These are phyloP conservation scores for Trichomalopsis sarcophagae DNA, from an alignment of 1,140 invertebrate genomes.

Conservation along the genomic window DNA sequence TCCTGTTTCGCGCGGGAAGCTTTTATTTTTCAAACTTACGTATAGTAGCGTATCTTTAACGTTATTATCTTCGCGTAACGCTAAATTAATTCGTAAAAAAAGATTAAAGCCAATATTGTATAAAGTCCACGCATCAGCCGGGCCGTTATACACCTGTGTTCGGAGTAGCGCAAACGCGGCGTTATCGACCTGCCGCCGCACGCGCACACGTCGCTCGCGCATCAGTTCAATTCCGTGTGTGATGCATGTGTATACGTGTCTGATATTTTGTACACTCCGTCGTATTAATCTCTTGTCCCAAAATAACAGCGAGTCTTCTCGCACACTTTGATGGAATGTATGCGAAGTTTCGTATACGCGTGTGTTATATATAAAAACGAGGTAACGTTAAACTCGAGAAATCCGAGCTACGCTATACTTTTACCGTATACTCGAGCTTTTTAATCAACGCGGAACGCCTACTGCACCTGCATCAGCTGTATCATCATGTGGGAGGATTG, in stretches of 20 bases:
- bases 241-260: background rate
- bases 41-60: too few relatives aligned
- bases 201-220: constrained; percentile 26
- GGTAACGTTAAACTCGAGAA: constrained; percentile 19
- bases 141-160: background rate
- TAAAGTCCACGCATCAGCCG: too few relatives aligned
- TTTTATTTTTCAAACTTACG: too few relatives aligned
- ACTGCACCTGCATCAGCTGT: too few relatives aligned
- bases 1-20: too few relatives aligned
- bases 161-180: constrained; percentile 64
- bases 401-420: background rate
- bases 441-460: background rate
- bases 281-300: background rate
- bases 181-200: constrained; percentile 62
- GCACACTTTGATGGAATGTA: too few relatives aligned
- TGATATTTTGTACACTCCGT: background rate
- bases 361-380: background rate
- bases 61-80: too few relatives aligned
- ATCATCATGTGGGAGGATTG: too few relatives aligned
- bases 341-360: too few relatives aligned
- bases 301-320: background rate
- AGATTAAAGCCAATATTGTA: too few relatives aligned
- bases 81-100: too few relatives aligned
- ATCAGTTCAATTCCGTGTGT: background rate
- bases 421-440: background rate